These are phyloP conservation scores for Keiferia lycopersicella DNA, from an alignment of 2,888 invertebrate species.

Conservation along the genomic window DNA sequence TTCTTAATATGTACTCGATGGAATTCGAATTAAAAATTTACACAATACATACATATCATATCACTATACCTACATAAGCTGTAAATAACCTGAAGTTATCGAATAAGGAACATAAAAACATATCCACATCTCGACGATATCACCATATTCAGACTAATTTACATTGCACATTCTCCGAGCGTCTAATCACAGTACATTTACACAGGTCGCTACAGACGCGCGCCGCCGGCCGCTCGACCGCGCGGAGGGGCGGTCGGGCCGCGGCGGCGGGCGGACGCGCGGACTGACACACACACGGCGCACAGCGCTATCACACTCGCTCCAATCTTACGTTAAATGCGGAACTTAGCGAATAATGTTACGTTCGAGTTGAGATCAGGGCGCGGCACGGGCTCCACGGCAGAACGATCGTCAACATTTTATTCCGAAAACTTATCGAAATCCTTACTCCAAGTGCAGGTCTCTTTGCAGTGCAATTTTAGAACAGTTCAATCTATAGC, in stretches of 20 bases:
- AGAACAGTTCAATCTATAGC: background rate
- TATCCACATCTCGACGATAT: slow-evolving; percentile 78
- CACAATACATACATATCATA: slow-evolving; percentile 80
- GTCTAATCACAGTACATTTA: slow-evolving; percentile 67
- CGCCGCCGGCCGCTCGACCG: background rate
- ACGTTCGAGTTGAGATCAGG: slow-evolving; percentile 80
- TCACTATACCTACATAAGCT: slow-evolving; percentile 78
- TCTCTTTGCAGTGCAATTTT: background rate
- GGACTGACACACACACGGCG: slow-evolving; percentile 46
- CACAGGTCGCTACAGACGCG: slow-evolving; percentile 33
- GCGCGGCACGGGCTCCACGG: slow-evolving; percentile 41
- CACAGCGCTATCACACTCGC: slow-evolving; percentile 70
- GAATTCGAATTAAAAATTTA: slow-evolving; percentile 80
- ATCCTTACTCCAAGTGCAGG: background rate
- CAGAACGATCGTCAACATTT: slow-evolving; percentile 10
- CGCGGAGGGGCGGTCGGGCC: background rate
- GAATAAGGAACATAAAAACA: slow-evolving; percentile 80
- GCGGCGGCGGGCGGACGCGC: slow-evolving; percentile 64
- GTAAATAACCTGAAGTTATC: slow-evolving; percentile 77
- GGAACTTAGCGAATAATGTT: slow-evolving; percentile 78
- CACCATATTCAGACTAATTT: slow-evolving; percentile 80
- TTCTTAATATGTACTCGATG: slow-evolving; percentile 81
- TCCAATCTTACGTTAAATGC: slow-evolving; percentile 80
- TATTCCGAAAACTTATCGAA: background rate
- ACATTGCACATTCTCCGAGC: slow-evolving; percentile 76